Percentiles rank a stretch among this genome's conserved stretches.
Conservation (phyloP, 2,888 invertebrate species). For the Dinocampus coccinellae region DNA sequence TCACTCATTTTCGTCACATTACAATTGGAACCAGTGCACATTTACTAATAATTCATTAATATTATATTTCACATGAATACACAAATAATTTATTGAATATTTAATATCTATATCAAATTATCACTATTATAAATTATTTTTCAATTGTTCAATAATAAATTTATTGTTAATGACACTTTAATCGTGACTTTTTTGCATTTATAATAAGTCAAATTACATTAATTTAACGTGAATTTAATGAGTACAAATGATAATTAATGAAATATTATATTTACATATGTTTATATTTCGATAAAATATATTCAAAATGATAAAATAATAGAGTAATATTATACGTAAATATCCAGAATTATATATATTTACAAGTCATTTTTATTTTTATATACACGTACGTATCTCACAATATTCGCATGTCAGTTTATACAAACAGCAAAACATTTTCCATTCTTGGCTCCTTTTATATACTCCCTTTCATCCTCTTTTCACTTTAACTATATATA, state of each 20-base stretch:
- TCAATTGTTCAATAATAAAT: neutral
- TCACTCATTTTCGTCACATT: neutral
- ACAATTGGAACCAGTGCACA: neutral
- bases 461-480: neutral
- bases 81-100: neutral
- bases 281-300: neutral
- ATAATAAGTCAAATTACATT: neutral
- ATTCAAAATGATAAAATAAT: neutral
- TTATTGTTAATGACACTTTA: too few relatives aligned
- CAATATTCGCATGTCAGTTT: slow-evolving; percentile 11
- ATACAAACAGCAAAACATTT: slow-evolving; percentile 32
- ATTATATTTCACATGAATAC: too few relatives aligned
- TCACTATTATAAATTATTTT: neutral
- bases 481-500: neutral
- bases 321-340: neutral
- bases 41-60: neutral
- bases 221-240: neutral
- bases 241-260: neutral
- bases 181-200: neutral
- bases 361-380: neutral
- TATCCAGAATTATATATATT: neutral
- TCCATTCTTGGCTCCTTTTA: slow-evolving; percentile 10
- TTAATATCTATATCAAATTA: too few relatives aligned
- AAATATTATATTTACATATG: neutral
- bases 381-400: neutral